Conservation (phyloP, 1,140 invertebrate genomes). For the Hormaphis cornu region DNA sequence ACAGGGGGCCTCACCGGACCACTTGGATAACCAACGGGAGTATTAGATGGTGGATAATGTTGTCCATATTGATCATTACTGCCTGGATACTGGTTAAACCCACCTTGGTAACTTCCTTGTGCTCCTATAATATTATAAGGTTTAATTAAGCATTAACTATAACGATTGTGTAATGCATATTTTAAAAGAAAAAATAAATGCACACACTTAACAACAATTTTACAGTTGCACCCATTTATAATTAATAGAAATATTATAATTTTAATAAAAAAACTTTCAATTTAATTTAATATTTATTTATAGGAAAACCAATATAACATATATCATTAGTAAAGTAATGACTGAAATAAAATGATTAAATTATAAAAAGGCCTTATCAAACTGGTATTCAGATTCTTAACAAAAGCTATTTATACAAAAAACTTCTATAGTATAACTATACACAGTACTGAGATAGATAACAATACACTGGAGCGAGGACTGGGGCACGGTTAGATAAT, state of each 20-base stretch:
- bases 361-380: background rate
- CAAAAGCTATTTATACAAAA: background rate
- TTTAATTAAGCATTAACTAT: background rate
- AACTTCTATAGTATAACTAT: no score
- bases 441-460: no score
- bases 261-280: background rate
- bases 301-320: background rate
- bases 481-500: no score
- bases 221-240: no score
- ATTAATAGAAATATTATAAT: background rate
- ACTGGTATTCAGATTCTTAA: background rate
- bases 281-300: background rate
- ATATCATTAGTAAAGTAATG: background rate
- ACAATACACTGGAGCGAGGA: no score
- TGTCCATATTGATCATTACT: conserved; percentile 43
- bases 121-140: conserved; percentile 37
- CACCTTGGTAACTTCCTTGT: conserved; percentile 49
- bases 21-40: conserved; percentile 7
- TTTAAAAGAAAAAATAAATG: no score
- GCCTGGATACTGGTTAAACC: conserved; percentile 46
- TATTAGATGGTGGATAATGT: conserved; percentile 25
- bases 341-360: background rate
- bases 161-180: conserved; percentile 15
- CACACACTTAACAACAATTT: no score
- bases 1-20: conserved; percentile 43